Base-by-base conservation (phyloP, 30 jellyfish, hydroid and myxozoan species). In the Rhopilema esculentum region DNA sequence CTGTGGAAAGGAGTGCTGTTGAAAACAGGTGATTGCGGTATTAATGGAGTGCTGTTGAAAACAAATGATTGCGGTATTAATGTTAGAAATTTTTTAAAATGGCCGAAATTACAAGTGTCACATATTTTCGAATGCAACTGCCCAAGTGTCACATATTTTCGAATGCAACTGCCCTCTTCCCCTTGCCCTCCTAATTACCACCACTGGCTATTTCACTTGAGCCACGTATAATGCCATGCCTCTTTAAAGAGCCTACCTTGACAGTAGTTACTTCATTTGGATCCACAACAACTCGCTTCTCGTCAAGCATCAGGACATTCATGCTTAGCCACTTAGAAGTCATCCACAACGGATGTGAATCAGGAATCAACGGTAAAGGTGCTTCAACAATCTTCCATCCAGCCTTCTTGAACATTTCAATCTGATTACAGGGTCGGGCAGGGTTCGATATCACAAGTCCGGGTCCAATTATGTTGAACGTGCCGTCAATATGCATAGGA, bases 401-500 rank as follows among this genome's bases (percentile, higher is more conserved):
- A 18, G 98, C 96, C 68, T 92, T 92, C 19, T 75, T 75, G 49
- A 92, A 92, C 80, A 86, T 32, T 4, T 81, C 89, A 4, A 80
- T 69, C 48, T 92, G 87, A 27, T 92, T 26, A 78, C 98, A 92
- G 1, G 96, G 96, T n/a, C 98, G 79, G 49, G 80, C 96, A 4
- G 98, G 98, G 75, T 92, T 92, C 75, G 62, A 53, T 9, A 92
- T 33, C 27, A 79, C 98, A 23, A 92, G 88, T 0, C 98, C 98
- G 18, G 96, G 96, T 0, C 98, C 97, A 51, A 92, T 92, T n/a
- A 86, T 75, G 76, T 92, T 86, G 66, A 92, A 85, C 25, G 98
- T 92, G 1, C 97, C 98, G 74, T 92, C 98, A 64, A 92, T 92
- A 65, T 92, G 98, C 98, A 92, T 92, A 1, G 98, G 98, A 61